Percentiles rank a stretch among this genome's conserved stretches.
phyloP scores from a whole-genome alignment of 2,113 vertebrate genomes.

The Pterophyllum scalare region DNA sequence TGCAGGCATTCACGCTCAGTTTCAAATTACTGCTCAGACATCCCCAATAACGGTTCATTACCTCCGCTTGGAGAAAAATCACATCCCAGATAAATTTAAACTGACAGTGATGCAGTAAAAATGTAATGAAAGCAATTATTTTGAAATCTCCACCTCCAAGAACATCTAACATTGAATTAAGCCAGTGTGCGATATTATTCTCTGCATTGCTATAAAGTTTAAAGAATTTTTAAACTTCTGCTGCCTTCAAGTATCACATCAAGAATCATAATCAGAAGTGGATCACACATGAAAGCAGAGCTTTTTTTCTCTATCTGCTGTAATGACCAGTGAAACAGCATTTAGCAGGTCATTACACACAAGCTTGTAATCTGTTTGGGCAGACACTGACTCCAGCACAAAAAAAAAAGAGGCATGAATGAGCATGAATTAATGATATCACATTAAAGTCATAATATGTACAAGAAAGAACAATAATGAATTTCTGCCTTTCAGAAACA shows the following conservation, averaged over 20 bases:
- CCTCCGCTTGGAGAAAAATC: constrained; percentile 13
- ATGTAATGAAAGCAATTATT: neutral
- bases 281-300: neutral
- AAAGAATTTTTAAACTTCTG: neutral
- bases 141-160: neutral
- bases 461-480: neutral
- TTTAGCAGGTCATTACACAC: neutral
- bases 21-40: constrained; percentile 16
- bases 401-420: neutral
- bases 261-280: neutral
- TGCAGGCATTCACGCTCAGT: neutral
- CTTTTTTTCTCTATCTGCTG: no score
- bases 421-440: neutral
- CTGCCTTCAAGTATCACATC: neutral
- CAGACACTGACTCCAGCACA: neutral
- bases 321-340: neutral
- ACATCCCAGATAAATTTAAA: constrained; percentile 14
- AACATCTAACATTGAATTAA: neutral
- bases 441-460: neutral
- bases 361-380: neutral
- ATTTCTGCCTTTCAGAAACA: neutral
- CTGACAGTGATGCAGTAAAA: neutral
- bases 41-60: constrained; percentile 8
- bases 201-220: neutral
- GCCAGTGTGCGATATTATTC: neutral